These are phyloP conservation scores for Chaetodon trifascialis DNA, from an alignment of 2,113 vertebrate genomes.

Conservation along the genomic window DNA sequence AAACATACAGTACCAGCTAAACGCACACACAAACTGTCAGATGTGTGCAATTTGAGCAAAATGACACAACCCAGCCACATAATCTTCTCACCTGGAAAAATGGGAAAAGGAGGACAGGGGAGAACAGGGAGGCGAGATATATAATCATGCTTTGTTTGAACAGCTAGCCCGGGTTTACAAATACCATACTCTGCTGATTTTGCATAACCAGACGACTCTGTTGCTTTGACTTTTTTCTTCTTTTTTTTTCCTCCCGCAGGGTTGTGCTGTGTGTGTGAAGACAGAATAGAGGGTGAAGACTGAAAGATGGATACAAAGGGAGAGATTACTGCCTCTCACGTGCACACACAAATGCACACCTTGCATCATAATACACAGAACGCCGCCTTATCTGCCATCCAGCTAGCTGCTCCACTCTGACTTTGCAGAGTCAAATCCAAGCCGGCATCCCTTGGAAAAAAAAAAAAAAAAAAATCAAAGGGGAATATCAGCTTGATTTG, in stretches of 20 bases:
- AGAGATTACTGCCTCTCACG: constrained; percentile 58
- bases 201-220: constrained; percentile 49
- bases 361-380: constrained; percentile 92
- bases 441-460: constrained; percentile 81
- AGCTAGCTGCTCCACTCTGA: constrained; percentile 87
- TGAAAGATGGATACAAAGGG: constrained; percentile 29
- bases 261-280: constrained; percentile 19
- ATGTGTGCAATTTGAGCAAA: constrained; percentile 75
- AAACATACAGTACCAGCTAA: constrained; percentile 22
- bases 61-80: constrained; percentile 65
- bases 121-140: constrained; percentile 54
- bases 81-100: constrained; percentile 75
- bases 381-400: constrained; percentile 82
- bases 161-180: constrained; percentile 49
- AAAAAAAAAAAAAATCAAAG: constrained; percentile 87
- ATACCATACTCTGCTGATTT: constrained; percentile 61
- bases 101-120: constrained; percentile 37
- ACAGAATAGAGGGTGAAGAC: constrained; percentile 31
- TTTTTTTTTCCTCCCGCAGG: background rate
- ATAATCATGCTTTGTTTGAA: constrained; percentile 67
- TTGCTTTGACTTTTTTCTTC: constrained; percentile 21
- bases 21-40: constrained; percentile 50
- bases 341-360: constrained; percentile 35
- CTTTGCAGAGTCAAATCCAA: constrained; percentile 92
- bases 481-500: constrained; percentile 93